Conservation (phyloP, 1,140 invertebrate genomes). For the Psix sp. region DNA sequence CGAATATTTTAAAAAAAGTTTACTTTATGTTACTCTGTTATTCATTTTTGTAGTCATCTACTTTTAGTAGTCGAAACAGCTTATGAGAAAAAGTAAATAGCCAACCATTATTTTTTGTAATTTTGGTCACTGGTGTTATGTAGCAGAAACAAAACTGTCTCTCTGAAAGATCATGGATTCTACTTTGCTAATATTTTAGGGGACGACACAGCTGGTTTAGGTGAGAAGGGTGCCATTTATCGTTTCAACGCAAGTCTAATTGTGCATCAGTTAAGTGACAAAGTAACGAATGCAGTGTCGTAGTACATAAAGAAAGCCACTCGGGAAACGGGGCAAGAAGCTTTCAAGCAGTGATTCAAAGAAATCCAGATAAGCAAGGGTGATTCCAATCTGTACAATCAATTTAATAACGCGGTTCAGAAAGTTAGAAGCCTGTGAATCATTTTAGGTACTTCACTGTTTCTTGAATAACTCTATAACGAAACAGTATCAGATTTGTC, state of each 20-base stretch:
- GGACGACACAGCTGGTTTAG: constrained; percentile 94
- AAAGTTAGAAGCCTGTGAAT: constrained; percentile 83
- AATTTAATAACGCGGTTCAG: constrained; percentile 87
- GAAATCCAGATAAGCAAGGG: constrained; percentile 97
- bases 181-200: constrained; percentile 62
- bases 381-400: constrained; percentile 91
- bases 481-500: no score
- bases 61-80: no score
- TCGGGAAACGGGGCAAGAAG: constrained; percentile 93
- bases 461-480: not conserved
- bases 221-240: constrained; percentile 94
- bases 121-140: constrained; percentile 7
- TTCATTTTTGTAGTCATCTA: no score
- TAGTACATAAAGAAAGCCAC: constrained; percentile 93
- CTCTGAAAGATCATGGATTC: constrained; percentile 30
- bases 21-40: constrained; percentile 53
- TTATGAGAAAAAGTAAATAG: no score
- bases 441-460: constrained; percentile 76
- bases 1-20: constrained; percentile 71
- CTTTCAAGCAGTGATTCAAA: constrained; percentile 90
- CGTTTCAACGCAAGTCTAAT: constrained; percentile 93
- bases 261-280: constrained; percentile 91
- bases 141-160: constrained; percentile 11
- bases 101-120: no score
- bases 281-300: constrained; percentile 93